Conservation (phyloP, 2,113 vertebrate species). For the Neomonachus schauinslandi region DNA sequence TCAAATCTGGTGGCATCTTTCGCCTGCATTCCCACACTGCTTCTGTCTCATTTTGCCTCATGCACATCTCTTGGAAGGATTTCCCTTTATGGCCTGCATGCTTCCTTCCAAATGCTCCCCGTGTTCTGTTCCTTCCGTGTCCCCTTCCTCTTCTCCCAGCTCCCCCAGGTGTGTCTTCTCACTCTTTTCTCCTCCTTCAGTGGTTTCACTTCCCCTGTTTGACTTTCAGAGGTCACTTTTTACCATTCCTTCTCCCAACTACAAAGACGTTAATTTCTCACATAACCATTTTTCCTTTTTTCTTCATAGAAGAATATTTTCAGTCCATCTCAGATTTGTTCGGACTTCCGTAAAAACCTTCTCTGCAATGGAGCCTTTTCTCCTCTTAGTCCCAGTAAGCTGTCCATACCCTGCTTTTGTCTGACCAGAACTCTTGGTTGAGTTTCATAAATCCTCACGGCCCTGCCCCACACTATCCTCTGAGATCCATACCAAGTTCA, state of each 20-base stretch:
- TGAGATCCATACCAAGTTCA: background rate
- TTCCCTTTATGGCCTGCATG: fast-evolving
- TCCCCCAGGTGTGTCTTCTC: background rate
- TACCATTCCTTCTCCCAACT: background rate
- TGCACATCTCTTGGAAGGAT: background rate
- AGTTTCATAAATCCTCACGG: fast-evolving
- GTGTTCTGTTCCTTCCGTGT: background rate
- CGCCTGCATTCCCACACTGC: background rate
- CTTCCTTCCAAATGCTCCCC: background rate
- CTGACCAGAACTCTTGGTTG: background rate
- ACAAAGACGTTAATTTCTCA: background rate
- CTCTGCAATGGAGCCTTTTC: background rate
- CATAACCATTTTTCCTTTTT: background rate
- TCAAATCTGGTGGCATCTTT: background rate
- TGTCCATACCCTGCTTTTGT: background rate
- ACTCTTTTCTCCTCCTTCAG: background rate
- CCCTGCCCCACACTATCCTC: background rate
- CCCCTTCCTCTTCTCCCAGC: background rate
- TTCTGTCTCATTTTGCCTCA: background rate
- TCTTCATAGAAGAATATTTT: background rate
- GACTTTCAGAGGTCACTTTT: background rate
- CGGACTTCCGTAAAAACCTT: background rate
- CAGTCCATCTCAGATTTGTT: background rate
- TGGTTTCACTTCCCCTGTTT: background rate
- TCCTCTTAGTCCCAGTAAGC: background rate